Conservation (phyloP, 2,888 invertebrate species). For the Volucella zonaria region DNA sequence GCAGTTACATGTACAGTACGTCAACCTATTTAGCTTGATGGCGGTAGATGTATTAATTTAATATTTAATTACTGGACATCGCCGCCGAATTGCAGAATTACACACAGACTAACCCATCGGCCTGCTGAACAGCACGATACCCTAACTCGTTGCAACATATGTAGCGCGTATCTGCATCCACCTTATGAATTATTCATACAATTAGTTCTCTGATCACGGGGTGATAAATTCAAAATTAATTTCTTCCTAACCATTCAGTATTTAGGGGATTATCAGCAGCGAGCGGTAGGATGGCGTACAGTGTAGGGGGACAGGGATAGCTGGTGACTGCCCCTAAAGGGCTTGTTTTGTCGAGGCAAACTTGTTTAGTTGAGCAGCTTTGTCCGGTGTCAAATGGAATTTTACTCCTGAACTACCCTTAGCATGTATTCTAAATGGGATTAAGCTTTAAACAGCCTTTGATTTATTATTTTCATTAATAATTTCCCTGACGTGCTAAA, state of each 20-base stretch:
- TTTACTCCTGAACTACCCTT: slow-evolving; percentile 13
- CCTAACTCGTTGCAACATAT: slow-evolving; percentile 14
- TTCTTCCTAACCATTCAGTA: slow-evolving; percentile 52
- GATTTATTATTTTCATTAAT: slow-evolving; percentile 48
- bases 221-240: slow-evolving; percentile 70
- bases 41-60: slow-evolving; percentile 60
- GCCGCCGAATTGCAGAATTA: not conserved
- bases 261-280: not conserved
- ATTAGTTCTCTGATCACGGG: slow-evolving; percentile 67
- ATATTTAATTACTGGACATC: slow-evolving; percentile 66
- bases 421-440: slow-evolving; percentile 32
- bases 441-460: slow-evolving; percentile 49
- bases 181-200: slow-evolving; percentile 69
- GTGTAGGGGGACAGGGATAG: not conserved
- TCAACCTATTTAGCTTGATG: slow-evolving; percentile 38
- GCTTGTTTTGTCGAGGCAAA: slow-evolving; percentile 44
- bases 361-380: slow-evolving; percentile 34
- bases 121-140: slow-evolving; percentile 1
- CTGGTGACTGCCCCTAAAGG: slow-evolving; percentile 58
- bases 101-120: not conserved
- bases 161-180: slow-evolving; percentile 43
- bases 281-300: no score
- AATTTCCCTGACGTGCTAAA: slow-evolving; percentile 40
- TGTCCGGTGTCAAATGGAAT: slow-evolving; percentile 45
- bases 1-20: slow-evolving; percentile 34